Percentiles rank a stretch among this genome's conserved stretches.
These are phyloP conservation scores for Magallana ariakensis DNA, from an alignment of 1,140 invertebrate species.

Conservation along the genomic window DNA sequence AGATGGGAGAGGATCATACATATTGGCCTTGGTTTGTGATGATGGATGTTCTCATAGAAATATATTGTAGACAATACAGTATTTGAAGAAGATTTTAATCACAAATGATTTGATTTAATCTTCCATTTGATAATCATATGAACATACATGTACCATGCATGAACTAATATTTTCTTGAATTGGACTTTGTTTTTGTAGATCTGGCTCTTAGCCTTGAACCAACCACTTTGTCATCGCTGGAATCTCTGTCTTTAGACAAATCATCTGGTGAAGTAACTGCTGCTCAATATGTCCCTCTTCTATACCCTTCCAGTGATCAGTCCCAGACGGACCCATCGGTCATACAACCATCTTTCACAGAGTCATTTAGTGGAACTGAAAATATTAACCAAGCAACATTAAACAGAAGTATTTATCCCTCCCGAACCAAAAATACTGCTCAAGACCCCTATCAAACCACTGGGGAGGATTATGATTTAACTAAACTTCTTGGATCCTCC, in stretches of 20 bases:
- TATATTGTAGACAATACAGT: too few relatives aligned
- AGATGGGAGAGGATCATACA: too few relatives aligned
- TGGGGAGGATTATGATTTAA: not conserved
- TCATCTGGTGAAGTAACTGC: not conserved
- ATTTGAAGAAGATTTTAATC: too few relatives aligned
- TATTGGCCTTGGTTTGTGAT: too few relatives aligned
- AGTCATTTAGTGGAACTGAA: not conserved
- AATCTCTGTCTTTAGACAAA: slow-evolving; percentile 3
- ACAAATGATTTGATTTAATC: too few relatives aligned
- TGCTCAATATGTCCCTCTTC: not conserved
- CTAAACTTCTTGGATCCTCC: not conserved
- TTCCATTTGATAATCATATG: too few relatives aligned
- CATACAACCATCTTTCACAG: slow-evolving; percentile 1
- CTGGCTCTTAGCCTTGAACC: not conserved
- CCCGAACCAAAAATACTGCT: not conserved
- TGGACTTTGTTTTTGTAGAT: not conserved
- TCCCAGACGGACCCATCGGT: not conserved
- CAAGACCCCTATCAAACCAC: not conserved
- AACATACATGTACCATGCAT: too few relatives aligned
- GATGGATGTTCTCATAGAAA: too few relatives aligned
- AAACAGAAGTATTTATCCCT: slow-evolving; percentile 6
- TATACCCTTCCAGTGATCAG: not conserved
- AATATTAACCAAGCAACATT: slow-evolving; percentile 3
- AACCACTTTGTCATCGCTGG: not conserved
- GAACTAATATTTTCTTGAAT: too few relatives aligned